Evolutionary conservation across 2,888 invertebrate genomes (phyloP).

Genomic region (Hirtodrosophila trivittata): DNA sequence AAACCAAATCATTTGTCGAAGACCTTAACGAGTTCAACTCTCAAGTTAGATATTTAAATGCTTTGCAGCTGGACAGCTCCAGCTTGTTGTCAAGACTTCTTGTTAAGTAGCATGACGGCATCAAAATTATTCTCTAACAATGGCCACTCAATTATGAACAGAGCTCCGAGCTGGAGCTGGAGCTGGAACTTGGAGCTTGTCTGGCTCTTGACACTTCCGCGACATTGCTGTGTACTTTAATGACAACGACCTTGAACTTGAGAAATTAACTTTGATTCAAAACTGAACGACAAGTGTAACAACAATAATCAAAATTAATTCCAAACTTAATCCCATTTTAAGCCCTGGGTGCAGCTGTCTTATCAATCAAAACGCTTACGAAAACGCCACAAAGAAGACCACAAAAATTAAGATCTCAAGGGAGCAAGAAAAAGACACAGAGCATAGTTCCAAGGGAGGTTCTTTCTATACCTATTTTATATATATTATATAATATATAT

Average conservation of each 20-base stretch:
- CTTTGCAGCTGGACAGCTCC: slow-evolving; percentile 28
- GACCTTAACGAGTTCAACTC: slow-evolving; percentile 9
- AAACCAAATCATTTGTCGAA: slow-evolving; percentile 22
- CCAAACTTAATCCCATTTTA: too few relatives aligned
- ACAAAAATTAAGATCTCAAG: too few relatives aligned
- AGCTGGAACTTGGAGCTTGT: slow-evolving; percentile 30
- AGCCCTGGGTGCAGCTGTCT: too few relatives aligned
- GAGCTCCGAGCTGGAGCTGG: slow-evolving; percentile 21
- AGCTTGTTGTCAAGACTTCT: slow-evolving; percentile 58
- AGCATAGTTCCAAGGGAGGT: too few relatives aligned
- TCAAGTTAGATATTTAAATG: slow-evolving; percentile 28
- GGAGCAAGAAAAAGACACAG: too few relatives aligned
- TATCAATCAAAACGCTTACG: too few relatives aligned
- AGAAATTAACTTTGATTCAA: slow-evolving; percentile 40
- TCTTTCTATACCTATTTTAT: too few relatives aligned
- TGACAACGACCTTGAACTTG: slow-evolving; percentile 65
- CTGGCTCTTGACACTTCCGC: slow-evolving; percentile 68
- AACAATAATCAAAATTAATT: slow-evolving; percentile 29
- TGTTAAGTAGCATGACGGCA: slow-evolving; percentile 70
- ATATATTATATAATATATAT: too few relatives aligned
- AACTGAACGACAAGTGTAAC: too few relatives aligned
- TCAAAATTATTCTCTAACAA: slow-evolving; percentile 64
- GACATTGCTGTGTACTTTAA: too few relatives aligned
- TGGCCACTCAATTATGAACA: slow-evolving; percentile 56
- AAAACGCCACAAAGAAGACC: too few relatives aligned